Base-by-base conservation (phyloP, 2,113 vertebrate species). In the Chinchilla lanigera region DNA sequence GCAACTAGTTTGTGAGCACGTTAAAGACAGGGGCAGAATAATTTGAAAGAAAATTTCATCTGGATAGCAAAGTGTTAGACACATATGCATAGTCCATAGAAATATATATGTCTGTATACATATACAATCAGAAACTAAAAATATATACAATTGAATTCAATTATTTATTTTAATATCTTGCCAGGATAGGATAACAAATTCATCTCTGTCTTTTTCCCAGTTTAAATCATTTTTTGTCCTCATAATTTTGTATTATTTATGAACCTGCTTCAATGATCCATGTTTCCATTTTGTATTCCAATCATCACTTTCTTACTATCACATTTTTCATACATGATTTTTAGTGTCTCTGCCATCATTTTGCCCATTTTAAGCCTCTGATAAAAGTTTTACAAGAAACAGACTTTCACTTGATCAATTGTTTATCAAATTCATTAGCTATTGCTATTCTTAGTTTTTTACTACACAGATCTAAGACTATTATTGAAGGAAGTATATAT, bases 221-320 rank as follows among this genome's bases (percentile, higher is more conserved):
- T 90, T 97, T 95, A 93, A 93, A 87, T 95, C 58, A 86, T 90
- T 88, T 86, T 91, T 95, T 58, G 77, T 89, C n/a, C 54, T 63
- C 52, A 93, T 63, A 54, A 54, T 58, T 96, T 93, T 96, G 71
- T 60, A 86, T 93, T 95, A 93, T 89, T 96, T 47, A 91, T 93
- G 58, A 95, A 97, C 30, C 28, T 90, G 73, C 13, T 97, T 86
- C 95, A 90, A 47, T 88, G 86, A 88, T 78, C 50, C 63, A 88
- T 94, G 77, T 69, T 44, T 96, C 56, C 81, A 95, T 84, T 90
- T 88, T 94, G 56, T 90, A 90, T 93, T 94, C 58, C 16, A 93
- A 65, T 93, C 52, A 90, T 77, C 26, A 80, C 24, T 58, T 95
- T 60, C 71, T 95, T 93, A 81, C 95, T 89, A 97, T 95, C 56